Base-by-base conservation (phyloP, 2,797 vertebrate species). In the Adelosebastes latens region DNA sequence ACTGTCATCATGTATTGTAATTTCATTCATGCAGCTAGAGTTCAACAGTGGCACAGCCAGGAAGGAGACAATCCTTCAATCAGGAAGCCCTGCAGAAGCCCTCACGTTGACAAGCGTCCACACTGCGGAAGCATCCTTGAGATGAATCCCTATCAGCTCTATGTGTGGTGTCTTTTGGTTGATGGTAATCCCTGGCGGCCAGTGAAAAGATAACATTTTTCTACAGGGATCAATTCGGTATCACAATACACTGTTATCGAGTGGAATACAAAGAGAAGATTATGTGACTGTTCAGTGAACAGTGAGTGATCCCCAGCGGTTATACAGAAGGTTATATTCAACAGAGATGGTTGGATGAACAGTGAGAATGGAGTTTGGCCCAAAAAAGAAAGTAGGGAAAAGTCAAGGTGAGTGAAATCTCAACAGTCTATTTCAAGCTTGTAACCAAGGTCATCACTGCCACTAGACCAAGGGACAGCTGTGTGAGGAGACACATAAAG, bases 391-490 rank as follows among this genome's bases (percentile, higher is more conserved):
- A 85, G 71, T 56, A 77, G 80, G 80, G 58, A 87, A 85, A 85
- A 89, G 82, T 86, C 77, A 90, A 91, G 86, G 87, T 87, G 79
- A 86, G 87, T 62, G 62, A 86, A 87, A 83, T 81, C 84, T 78
- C 79, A 46, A 72, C 61, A 83, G 85, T 85, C 88, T 91, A 92
- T 89, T 92, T 92, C 66, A 77, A 90, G 87, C 81, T 52, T 77
- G 70, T 69, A 72, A 86, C 85, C 77, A 91, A 90, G 88, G 92
- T 89, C 86, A 79, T 58, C 62, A 39, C 69, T 83, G 83, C 71
- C 80, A 82, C 77, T 68, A 69, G 58, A 88, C 42, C 77, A 70
- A 70, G 80, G 88, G 85, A 87, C 85, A 88, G 76, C 72, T 79
- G 75, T 79, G 78, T 67, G 67, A 77, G 77, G 61, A 72, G 65